These are phyloP conservation scores for Ceratotherium simum DNA, from an alignment of 2,113 vertebrate genomes.

Conservation along the genomic window DNA sequence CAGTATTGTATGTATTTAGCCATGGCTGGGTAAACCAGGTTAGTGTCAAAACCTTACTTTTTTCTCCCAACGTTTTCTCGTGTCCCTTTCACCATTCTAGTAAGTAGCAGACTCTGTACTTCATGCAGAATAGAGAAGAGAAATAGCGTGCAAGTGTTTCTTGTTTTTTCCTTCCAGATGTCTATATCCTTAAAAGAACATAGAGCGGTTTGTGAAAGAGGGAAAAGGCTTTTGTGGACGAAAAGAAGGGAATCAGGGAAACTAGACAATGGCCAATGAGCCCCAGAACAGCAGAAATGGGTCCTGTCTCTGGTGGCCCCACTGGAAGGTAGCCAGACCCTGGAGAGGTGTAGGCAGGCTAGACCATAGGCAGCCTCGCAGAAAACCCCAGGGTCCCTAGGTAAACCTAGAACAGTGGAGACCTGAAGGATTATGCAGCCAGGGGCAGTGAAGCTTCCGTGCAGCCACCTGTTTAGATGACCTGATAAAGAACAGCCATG, in stretches of 20 bases:
- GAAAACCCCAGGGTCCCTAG: background rate
- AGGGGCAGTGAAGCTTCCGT: background rate
- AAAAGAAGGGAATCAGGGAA: background rate
- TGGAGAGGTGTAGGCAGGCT: background rate
- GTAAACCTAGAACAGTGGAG: background rate
- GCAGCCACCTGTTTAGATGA: background rate
- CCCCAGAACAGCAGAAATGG: background rate
- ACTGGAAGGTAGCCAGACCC: accelerated
- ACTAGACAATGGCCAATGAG: background rate
- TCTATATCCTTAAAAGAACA: background rate
- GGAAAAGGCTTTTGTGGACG: background rate
- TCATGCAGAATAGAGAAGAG: no score
- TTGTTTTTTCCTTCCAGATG: background rate
- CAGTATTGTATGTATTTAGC: no score
- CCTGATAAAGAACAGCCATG: background rate
- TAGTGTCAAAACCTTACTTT: no score
- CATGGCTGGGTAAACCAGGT: no score
- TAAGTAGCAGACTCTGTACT: no score
- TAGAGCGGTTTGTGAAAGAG: background rate
- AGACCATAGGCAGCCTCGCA: background rate
- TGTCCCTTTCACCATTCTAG: no score
- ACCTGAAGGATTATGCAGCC: background rate
- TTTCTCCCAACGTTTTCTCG: no score
- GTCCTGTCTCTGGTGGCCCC: background rate
- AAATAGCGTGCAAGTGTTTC: background rate